Evolutionary conservation across 2,113 vertebrate species (phyloP).

Genomic region (Sclerurus mexicanus): DNA sequence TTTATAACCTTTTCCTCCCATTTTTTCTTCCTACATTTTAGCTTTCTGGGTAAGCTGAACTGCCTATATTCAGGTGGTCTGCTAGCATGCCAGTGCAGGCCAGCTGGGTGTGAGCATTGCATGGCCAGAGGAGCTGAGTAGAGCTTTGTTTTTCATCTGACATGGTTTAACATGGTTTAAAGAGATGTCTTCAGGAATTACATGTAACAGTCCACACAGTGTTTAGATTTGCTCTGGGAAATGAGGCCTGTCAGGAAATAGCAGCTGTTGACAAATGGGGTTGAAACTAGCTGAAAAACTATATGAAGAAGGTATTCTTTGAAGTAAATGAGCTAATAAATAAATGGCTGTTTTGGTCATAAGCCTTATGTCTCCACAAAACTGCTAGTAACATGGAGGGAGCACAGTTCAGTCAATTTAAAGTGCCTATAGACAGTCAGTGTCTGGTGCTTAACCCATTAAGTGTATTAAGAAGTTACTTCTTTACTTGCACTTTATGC

Average conservation of each 20-base stretch:
- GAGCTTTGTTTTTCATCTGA: background rate
- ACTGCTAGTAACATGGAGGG: fast-evolving
- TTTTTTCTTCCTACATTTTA: background rate
- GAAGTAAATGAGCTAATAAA: background rate
- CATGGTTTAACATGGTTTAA: background rate
- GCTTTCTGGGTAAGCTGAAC: background rate
- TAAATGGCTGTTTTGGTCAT: background rate
- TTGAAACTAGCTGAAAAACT: background rate
- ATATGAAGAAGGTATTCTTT: background rate
- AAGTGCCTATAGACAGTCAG: background rate
- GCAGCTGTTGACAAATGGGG: background rate
- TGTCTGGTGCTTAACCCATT: fast-evolving
- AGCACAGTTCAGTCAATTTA: background rate
- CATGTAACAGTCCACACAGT: background rate
- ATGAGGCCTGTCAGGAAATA: background rate
- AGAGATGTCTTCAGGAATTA: background rate
- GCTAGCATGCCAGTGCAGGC: background rate
- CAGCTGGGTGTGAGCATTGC: background rate
- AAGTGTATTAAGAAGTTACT: background rate
- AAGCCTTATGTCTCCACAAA: background rate
- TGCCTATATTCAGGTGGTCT: fast-evolving
- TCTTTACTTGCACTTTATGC: background rate
- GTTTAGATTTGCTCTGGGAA: background rate
- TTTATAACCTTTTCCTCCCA: background rate
- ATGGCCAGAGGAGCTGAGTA: background rate